A percentile compares a stretch with the other conserved stretches of the same genome.
Evolutionary conservation across 2,797 vertebrate species (phyloP).

Genomic region (Remorina albescens): DNA sequence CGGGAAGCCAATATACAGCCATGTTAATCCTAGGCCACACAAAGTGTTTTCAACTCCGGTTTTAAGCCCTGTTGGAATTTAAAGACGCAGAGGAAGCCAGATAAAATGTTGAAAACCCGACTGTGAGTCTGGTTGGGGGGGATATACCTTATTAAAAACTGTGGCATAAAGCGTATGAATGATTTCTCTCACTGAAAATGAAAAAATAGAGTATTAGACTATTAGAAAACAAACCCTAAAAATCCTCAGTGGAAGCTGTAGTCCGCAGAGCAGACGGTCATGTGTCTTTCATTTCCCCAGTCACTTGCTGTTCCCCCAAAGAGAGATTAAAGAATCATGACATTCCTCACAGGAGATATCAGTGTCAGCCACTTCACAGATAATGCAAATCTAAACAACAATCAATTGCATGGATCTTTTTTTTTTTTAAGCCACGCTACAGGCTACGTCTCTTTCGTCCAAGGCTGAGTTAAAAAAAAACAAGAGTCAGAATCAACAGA

Average conservation of each 20-base stretch:
- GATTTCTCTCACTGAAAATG: not conserved
- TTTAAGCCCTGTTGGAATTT: conserved; percentile 28
- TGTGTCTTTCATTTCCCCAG: conserved; percentile 61
- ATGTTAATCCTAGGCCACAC: conserved; percentile 6
- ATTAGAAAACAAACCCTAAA: no score
- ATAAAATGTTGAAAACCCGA: not conserved
- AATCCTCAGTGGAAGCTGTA: no score
- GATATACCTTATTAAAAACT: not conserved
- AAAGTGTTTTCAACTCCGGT: conserved; percentile 13
- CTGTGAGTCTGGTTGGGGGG: not conserved
- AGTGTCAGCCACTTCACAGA: conserved; percentile 35
- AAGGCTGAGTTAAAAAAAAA: not conserved
- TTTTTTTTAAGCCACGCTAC: not conserved
- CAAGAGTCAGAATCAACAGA: not conserved
- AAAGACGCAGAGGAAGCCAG: not conserved
- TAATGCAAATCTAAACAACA: conserved; percentile 44
- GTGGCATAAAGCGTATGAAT: not conserved
- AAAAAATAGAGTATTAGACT: conserved; percentile 1
- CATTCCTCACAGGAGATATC: conserved; percentile 59
- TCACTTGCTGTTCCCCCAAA: conserved; percentile 42
- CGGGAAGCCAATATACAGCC: conserved; percentile 9
- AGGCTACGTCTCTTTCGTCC: not conserved
- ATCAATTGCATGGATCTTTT: not conserved
- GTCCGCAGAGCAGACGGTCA: conserved; percentile 51
- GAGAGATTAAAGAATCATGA: conserved; percentile 52